These are phyloP conservation scores for Ceyx melanurus DNA, from an alignment of 2,113 vertebrate genomes.

Conservation along the genomic window DNA sequence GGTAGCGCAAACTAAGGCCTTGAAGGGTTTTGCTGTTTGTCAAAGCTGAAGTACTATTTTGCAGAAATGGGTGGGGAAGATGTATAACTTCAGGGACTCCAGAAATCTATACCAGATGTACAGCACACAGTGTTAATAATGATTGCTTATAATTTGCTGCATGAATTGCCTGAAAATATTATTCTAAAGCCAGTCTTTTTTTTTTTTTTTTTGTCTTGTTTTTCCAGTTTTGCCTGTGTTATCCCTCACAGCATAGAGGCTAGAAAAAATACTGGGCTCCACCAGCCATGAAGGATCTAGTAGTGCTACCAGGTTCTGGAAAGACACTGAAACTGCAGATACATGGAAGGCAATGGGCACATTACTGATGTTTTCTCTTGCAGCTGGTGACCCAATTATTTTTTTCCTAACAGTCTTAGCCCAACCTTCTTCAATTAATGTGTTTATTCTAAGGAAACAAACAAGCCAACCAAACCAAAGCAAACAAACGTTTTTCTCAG, in stretches of 20 bases:
- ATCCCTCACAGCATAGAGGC: neutral
- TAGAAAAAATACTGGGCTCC: neutral
- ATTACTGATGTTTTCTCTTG: neutral
- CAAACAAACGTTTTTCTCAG: neutral
- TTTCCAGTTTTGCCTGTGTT: neutral
- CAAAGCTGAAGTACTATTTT: neutral
- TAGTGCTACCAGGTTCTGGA: neutral
- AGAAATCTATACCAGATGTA: neutral
- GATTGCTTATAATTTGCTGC: neutral
- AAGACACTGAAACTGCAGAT: neutral
- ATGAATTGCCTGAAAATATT: neutral
- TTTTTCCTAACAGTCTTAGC: neutral
- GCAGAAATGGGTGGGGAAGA: neutral
- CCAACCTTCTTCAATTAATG: neutral
- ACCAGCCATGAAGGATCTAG: neutral
- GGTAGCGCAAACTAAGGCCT: neutral
- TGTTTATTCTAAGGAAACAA: neutral
- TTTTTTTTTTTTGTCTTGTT: neutral
- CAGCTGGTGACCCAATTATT: neutral
- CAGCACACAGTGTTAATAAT: fast-evolving
- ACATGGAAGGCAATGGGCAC: neutral
- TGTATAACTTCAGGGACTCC: fast-evolving
- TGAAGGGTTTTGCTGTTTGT: fast-evolving
- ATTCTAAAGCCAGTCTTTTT: neutral
- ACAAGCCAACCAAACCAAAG: neutral